These are phyloP conservation scores for Ditylenchus weischeri DNA, from an alignment of 2,888 invertebrate genomes.

Conservation along the genomic window DNA sequence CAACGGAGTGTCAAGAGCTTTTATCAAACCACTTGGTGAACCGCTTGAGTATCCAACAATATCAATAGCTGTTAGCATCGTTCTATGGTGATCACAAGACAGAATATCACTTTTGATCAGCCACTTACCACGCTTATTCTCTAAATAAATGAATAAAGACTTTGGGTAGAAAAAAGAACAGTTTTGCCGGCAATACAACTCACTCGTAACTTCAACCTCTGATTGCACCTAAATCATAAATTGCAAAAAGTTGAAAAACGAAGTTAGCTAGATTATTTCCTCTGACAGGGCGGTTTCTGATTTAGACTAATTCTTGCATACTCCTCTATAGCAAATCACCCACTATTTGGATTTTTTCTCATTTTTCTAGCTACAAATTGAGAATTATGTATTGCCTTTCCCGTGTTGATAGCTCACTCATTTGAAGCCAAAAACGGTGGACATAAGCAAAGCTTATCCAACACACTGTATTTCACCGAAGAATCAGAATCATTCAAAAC, in stretches of 20 bases:
- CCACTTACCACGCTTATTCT: slow-evolving; percentile 23
- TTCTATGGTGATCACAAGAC: slow-evolving; percentile 50
- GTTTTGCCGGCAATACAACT: background rate
- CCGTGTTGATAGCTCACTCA: too few relatives aligned
- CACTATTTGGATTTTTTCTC: too few relatives aligned
- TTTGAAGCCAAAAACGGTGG: slow-evolving; percentile 25
- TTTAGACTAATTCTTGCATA: too few relatives aligned
- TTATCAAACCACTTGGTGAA: slow-evolving; percentile 10
- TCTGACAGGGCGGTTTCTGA: too few relatives aligned
- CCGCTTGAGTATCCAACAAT: slow-evolving; percentile 12
- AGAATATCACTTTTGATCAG: slow-evolving; percentile 39
- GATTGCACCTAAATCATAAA: slow-evolving; percentile 71
- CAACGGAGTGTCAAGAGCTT: slow-evolving; percentile 14
- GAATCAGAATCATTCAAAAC: slow-evolving; percentile 29
- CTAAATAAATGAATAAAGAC: slow-evolving; percentile 20
- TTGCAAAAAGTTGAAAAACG: too few relatives aligned
- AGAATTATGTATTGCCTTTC: too few relatives aligned
- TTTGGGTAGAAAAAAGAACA: background rate
- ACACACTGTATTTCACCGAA: slow-evolving; percentile 28
- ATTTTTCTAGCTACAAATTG: too few relatives aligned
- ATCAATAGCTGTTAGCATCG: slow-evolving; percentile 41
- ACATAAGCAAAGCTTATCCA: slow-evolving; percentile 14
- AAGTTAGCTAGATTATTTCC: too few relatives aligned
- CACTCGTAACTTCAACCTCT: slow-evolving; percentile 65
- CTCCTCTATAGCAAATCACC: too few relatives aligned